Percentiles rank a stretch among this genome's conserved stretches.
These are phyloP conservation scores for Leptoclinus maculatus DNA, from an alignment of 2,797 vertebrate species.

Conservation along the genomic window DNA sequence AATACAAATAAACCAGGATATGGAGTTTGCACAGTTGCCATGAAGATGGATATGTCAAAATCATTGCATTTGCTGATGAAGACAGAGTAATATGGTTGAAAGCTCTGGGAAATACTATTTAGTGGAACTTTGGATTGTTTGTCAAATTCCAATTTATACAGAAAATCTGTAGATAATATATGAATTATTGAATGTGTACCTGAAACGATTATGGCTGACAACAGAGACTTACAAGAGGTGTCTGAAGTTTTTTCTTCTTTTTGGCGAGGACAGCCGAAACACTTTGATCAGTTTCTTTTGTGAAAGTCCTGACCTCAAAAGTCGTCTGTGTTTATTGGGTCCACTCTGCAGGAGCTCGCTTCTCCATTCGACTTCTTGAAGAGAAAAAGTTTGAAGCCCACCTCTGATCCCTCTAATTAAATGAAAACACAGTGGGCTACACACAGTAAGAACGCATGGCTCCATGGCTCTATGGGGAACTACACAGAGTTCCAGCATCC, in stretches of 20 bases:
- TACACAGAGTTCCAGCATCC: conserved; percentile 59
- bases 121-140: background rate
- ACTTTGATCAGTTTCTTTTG: conserved; percentile 62
- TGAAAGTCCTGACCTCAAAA: conserved; percentile 62
- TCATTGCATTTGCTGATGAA: background rate
- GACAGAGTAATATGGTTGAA: background rate
- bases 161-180: background rate
- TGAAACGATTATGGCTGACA: conserved; percentile 35
- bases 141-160: background rate
- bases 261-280: conserved; percentile 26
- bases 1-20: too few species aligned
- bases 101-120: background rate
- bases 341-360: conserved; percentile 70
- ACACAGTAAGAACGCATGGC: conserved; percentile 52
- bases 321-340: conserved; percentile 67
- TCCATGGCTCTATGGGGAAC: conserved; percentile 59
- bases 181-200: conserved; percentile 25
- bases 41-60: background rate
- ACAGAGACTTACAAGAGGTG: conserved; percentile 25
- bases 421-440: conserved; percentile 81
- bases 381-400: conserved; percentile 75
- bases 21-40: background rate
- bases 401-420: conserved; percentile 84
- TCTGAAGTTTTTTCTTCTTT: conserved; percentile 4
- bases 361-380: conserved; percentile 71